phyloP scores from a whole-genome alignment of 2,888 invertebrate genomes.

The Hypena proboscidalis region DNA sequence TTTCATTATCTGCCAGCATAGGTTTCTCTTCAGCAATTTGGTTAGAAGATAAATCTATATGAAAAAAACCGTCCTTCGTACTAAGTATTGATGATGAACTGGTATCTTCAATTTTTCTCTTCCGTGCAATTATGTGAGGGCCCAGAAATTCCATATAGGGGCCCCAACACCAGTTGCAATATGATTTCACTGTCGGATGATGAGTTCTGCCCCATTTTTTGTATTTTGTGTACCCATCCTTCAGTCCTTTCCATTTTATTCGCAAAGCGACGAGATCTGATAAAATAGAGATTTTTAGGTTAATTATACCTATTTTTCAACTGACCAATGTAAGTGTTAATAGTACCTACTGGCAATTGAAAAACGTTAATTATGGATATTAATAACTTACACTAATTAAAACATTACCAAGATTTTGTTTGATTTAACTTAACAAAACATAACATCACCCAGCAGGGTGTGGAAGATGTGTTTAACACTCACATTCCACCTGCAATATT shows the following conservation, averaged over 20 bases:
- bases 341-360: too few species aligned
- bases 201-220: constrained; percentile 8
- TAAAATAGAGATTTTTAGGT: not conserved
- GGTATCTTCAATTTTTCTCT: not conserved
- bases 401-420: too few species aligned
- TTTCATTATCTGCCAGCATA: too few species aligned
- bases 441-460: too few species aligned
- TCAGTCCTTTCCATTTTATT: constrained; percentile 24
- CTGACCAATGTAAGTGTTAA: too few species aligned
- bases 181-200: constrained; percentile 2
- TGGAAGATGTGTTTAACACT: too few species aligned
- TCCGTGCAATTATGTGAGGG: not conserved
- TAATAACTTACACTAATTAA: too few species aligned
- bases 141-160: constrained; percentile 18
- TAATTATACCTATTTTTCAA: not conserved
- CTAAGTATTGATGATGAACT: not conserved
- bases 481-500: too few species aligned
- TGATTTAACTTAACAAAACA: too few species aligned
- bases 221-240: constrained; percentile 21
- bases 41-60: too few species aligned
- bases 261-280: constrained; percentile 15
- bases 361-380: too few species aligned
- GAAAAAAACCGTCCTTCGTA: not conserved
- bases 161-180: constrained; percentile 20
- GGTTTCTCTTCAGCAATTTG: too few species aligned